A percentile compares a stretch with the other conserved stretches of the same genome.
These are phyloP conservation scores for Callospermophilus lateralis DNA, from an alignment of 2,113 vertebrate species.

Conservation along the genomic window DNA sequence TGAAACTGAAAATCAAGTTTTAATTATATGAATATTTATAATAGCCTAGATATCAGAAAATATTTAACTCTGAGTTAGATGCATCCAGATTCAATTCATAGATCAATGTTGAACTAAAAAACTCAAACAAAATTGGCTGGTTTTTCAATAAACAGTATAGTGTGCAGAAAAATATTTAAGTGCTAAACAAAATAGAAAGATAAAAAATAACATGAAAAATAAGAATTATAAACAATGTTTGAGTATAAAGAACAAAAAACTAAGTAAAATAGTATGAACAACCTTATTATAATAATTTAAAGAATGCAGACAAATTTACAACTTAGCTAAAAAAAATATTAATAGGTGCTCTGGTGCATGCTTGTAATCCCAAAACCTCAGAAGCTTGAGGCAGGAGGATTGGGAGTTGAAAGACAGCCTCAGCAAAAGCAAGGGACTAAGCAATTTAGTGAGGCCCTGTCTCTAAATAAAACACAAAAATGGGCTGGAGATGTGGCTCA, in stretches of 20 bases:
- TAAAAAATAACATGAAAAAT: not conserved
- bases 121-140: not conserved
- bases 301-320: not conserved
- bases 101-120: conserved; percentile 24
- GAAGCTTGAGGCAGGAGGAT: no score
- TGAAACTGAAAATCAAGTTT: not conserved
- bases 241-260: not conserved
- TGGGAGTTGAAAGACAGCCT: no score
- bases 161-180: not conserved
- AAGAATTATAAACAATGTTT: not conserved
- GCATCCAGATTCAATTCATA: not conserved
- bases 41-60: not conserved
- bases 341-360: no score
- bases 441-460: no score
- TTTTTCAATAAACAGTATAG: not conserved
- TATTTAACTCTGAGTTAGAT: not conserved
- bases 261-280: not conserved
- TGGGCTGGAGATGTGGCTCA: no score
- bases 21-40: not conserved
- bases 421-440: no score
- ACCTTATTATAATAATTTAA: not conserved
- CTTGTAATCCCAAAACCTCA: no score
- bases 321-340: not conserved
- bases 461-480: no score
- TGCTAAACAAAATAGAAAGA: not conserved